phyloP scores from a whole-genome alignment of 2,888 invertebrate genomes.

The Griposia aprilina region DNA sequence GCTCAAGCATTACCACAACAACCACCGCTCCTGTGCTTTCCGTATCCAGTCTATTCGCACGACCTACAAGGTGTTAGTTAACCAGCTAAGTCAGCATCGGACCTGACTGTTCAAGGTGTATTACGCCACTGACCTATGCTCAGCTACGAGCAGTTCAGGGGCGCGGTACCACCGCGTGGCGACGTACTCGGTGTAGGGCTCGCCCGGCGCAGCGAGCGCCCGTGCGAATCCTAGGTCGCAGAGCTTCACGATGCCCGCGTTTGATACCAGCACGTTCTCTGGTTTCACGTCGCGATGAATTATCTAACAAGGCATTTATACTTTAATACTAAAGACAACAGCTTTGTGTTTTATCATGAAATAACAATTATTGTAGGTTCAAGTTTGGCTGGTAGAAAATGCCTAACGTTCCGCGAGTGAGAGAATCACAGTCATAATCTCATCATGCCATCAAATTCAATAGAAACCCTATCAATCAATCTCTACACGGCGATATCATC shows the following conservation, averaged over 20 bases:
- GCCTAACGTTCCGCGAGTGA: background rate
- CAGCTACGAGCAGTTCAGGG: slow-evolving; percentile 96
- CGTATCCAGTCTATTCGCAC: background rate
- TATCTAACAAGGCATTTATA: slow-evolving; percentile 88
- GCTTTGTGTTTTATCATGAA: background rate
- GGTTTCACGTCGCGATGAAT: slow-evolving; percentile 97
- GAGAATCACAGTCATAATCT: background rate
- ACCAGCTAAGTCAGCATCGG: background rate
- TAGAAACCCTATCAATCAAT: background rate
- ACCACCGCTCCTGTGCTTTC: background rate
- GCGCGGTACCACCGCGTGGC: slow-evolving; percentile 97
- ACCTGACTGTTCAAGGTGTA: background rate
- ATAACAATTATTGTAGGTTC: background rate
- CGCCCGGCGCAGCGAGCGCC: slow-evolving; percentile 92
- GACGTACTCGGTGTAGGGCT: slow-evolving; percentile 97
- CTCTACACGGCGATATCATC: background rate
- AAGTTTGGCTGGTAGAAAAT: background rate
- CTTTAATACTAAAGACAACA: background rate
- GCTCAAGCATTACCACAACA: background rate
- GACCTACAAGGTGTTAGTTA: background rate
- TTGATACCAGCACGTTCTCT: slow-evolving; percentile 96
- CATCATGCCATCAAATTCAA: background rate
- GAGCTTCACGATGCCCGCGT: slow-evolving; percentile 95
- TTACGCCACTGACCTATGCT: slow-evolving; percentile 89
- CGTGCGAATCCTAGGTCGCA: slow-evolving; percentile 98